Evolutionary conservation across 2,888 invertebrate genomes (phyloP), one percentile per base, ranked within the genome.

Genomic region (Epiblema foenella): DNA sequence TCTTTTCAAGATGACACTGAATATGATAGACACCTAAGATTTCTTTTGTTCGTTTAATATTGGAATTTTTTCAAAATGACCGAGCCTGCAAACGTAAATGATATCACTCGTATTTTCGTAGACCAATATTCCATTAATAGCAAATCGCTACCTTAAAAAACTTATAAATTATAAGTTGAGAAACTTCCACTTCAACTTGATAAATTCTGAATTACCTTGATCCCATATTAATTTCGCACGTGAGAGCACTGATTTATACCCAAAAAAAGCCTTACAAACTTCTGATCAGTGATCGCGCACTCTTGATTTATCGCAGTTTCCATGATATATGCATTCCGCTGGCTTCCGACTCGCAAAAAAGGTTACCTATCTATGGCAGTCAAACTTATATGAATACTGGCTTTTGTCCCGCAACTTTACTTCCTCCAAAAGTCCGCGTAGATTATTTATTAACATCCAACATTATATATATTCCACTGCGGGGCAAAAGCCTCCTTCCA

Each of bases 151-250:
- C 4, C 24, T 24, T 24, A 24, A 24, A 24, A 24, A 24, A 24
- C 24, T 12, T 5, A 46, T n/a, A 46, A 46, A 46, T 46, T n/a
- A 46, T 46, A 46, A 46, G 46, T 46, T 8, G 46, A 46, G 46
- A 46, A 46, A 46, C 46, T 8, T n/a, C 10, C 37, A 37, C 2
- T 37, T 20, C n/a, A 18, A 37, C 72, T 71, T 71, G 62, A 84
- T 83, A 83, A 81, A 83, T 83, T 83, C 78, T 75, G 75, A 76
- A 81, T 82, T 80, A 81, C 81, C 83, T 79, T 78, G 76, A 81
- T 76, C 81, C 82, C 82, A 80, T 82, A 86, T 86, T 87, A 85
- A 89, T 88, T 89, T 89, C 84, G 85, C 85, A 85, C 81, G 75
- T 77, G 81, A 82, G 75, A 73, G 80, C 75, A 78, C 84, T 83